A percentile compares a stretch with the other conserved stretches of the same genome.
These are phyloP conservation scores for Dicycla oo DNA, from an alignment of 2,888 invertebrate species.

Conservation along the genomic window DNA sequence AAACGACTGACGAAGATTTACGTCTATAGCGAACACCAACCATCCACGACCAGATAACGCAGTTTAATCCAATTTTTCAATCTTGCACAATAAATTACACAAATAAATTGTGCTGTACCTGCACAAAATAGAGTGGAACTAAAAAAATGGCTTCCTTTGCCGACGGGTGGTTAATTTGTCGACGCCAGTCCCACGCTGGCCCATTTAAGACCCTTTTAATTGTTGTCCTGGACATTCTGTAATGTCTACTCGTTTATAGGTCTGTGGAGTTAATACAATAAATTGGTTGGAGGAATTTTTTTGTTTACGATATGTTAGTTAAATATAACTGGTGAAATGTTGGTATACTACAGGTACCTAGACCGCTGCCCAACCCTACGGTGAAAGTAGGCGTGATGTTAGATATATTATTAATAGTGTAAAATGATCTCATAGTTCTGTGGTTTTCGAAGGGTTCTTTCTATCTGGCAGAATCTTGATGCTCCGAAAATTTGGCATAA, in stretches of 20 bases:
- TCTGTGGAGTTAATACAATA: slow-evolving; percentile 19
- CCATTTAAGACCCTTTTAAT: slow-evolving; percentile 66
- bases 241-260: slow-evolving; percentile 37
- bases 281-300: neutral
- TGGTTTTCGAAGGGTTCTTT: no score
- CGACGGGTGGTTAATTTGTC: slow-evolving; percentile 71
- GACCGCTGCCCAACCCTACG: no score
- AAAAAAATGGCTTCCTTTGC: slow-evolving; percentile 59
- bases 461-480: no score
- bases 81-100: slow-evolving; percentile 62
- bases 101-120: slow-evolving; percentile 68
- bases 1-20: slow-evolving; percentile 29
- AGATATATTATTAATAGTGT: no score
- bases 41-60: slow-evolving; percentile 25
- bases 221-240: slow-evolving; percentile 54
- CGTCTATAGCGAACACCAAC: neutral
- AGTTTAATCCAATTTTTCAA: slow-evolving; percentile 61
- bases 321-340: no score
- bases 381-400: no score
- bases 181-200: slow-evolving; percentile 67
- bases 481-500: no score
- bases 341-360: no score
- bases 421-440: no score
- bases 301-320: neutral
- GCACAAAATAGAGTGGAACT: slow-evolving; percentile 55